Conservation (phyloP, 2,113 vertebrate genomes). For the Chrysochloris asiatica region DNA sequence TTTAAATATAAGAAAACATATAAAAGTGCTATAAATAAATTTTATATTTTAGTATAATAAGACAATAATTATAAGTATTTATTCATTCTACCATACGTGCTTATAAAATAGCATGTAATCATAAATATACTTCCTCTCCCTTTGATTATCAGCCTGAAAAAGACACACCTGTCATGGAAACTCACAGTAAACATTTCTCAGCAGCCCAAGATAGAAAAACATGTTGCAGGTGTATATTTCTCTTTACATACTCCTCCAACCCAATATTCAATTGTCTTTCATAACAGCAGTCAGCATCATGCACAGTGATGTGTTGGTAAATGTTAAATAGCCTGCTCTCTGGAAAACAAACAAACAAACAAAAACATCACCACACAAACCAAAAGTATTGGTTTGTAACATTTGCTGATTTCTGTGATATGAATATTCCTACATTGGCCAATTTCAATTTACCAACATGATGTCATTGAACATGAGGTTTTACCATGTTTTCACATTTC, state of each 20-base stretch:
- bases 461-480: neutral
- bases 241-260: neutral
- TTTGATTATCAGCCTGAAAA: neutral
- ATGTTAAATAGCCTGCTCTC: neutral
- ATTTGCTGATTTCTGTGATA: neutral
- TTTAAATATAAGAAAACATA: neutral
- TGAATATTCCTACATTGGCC: neutral
- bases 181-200: constrained; percentile 32
- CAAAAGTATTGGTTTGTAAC: neutral
- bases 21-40: neutral
- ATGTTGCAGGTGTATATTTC: neutral
- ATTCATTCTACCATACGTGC: neutral
- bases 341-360: neutral
- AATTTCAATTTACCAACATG: neutral
- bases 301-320: neutral
- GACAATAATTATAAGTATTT: neutral
- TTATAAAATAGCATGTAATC: neutral
- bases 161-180: neutral
- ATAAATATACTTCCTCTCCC: neutral
- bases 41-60: constrained; percentile 26
- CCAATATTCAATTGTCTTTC: neutral
- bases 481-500: neutral
- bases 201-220: neutral
- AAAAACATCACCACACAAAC: neutral
- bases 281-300: neutral